Conservation (phyloP, 1,140 invertebrate species). For the Sipha flava region DNA sequence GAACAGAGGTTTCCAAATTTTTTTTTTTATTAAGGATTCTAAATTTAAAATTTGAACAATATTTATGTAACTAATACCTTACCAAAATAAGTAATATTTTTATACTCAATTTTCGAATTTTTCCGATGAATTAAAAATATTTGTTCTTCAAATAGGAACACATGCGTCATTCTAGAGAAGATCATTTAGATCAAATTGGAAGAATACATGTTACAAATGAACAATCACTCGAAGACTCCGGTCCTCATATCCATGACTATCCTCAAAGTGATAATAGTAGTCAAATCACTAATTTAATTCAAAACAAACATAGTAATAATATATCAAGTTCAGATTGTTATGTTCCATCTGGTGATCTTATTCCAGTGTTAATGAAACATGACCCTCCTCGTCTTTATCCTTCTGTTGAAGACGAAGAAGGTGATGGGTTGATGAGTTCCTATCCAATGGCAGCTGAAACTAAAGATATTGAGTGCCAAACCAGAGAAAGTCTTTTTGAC, state of each 20-base stretch:
- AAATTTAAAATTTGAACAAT: not conserved
- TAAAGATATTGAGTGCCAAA: constrained; percentile 69
- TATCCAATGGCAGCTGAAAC: constrained; percentile 43
- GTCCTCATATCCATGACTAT: not conserved
- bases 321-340: constrained; percentile 29
- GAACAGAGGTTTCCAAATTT: no score
- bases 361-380: constrained; percentile 26
- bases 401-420: constrained; percentile 44
- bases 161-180: constrained; percentile 66
- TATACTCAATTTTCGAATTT: no score
- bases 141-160: constrained; percentile 54
- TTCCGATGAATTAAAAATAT: no score
- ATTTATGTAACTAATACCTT: not conserved
- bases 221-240: not conserved
- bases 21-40: not conserved
- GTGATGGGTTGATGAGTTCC: constrained; percentile 46
- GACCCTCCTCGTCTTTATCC: not conserved
- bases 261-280: constrained; percentile 21
- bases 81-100: no score
- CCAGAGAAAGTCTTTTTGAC: constrained; percentile 61
- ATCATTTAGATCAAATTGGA: constrained; percentile 60
- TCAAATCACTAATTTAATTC: constrained; percentile 15
- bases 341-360: constrained; percentile 20
- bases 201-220: constrained; percentile 41
- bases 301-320: constrained; percentile 16